Evolutionary conservation across 2,797 vertebrate species (phyloP), one percentile per base, ranked within the genome.

Genomic region (Luscinia megarhynchos): DNA sequence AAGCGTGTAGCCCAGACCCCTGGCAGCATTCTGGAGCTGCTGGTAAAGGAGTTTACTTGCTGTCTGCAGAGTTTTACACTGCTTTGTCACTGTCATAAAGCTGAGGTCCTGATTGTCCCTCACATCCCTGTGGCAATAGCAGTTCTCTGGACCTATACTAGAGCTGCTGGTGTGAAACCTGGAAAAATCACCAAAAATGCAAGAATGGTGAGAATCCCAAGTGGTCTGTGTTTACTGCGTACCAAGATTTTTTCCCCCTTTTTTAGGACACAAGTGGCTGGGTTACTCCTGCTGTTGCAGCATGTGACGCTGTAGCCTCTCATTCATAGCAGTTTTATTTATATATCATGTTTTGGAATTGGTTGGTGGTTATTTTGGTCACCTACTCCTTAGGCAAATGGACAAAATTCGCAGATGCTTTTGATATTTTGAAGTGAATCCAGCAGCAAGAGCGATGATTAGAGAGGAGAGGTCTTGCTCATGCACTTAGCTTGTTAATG

Each of bases 371-470:
- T 87, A 46, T 62, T 95, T 78, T 58, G 45, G 32, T 70, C 51
- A 51, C 43, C 86, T 70, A 24, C 53, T 87, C 58, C 85, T 89
- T n/a, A 77, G 29, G 58, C 84, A 84, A 93, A 92, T 10, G 34
- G 58, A 36, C 34, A 79, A 68, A 89, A 89, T 27, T 36, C 76
- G 63, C 48, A 45, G 38, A 74, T 0, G 2, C 73, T 86, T 86
- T 40, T 87, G 57, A 64, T 34, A 84, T 34, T 46, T 88, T 68
- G 70, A 64, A 90, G 64, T 88, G 55, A 87, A 72, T 91, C 67
- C 88, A 96, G 73, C 51, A 93, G 40, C 87, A 93, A 55, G 27
- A 93, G 93, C 86, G 92, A 11, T 72, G 70, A 91, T 94, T 89
- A 79, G 88, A 82, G 88, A 83, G 84, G 74, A 89, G 59, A 87